Evolutionary conservation across 2,797 vertebrate genomes (phyloP).

Genomic region (Typhlichthys eigenmanni): DNA sequence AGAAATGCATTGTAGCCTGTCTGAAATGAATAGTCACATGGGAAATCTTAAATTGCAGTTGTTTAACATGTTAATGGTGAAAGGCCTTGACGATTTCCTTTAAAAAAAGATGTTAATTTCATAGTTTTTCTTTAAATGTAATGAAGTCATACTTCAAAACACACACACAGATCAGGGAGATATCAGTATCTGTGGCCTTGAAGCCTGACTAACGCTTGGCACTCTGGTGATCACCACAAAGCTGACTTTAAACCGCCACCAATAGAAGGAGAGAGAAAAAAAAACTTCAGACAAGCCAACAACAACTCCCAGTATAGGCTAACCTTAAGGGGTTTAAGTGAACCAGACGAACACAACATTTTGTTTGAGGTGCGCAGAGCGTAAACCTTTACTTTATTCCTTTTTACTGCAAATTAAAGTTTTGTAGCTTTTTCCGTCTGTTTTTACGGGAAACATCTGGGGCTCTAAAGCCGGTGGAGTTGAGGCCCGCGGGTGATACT

Average conservation of each 20-base stretch:
- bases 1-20: too few species aligned
- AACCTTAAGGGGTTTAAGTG: conserved; percentile 57
- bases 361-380: conserved; percentile 65
- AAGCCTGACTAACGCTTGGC: too few species aligned
- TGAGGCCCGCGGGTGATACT: conserved; percentile 71
- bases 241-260: neutral
- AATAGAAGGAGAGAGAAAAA: neutral
- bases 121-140: too few species aligned
- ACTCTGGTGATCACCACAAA: too few species aligned
- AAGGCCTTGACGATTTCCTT: too few species aligned
- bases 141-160: too few species aligned
- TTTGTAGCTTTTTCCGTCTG: conserved; percentile 85
- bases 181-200: too few species aligned
- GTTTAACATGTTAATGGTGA: too few species aligned
- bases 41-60: too few species aligned
- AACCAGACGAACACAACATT: conserved; percentile 62
- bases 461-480: conserved; percentile 66
- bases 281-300: conserved; percentile 21
- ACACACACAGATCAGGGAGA: too few species aligned
- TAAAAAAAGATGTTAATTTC: too few species aligned
- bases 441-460: conserved; percentile 87
- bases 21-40: too few species aligned
- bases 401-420: conserved; percentile 83
- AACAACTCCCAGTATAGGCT: conserved; percentile 47
- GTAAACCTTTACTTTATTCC: conserved; percentile 79